These are phyloP conservation scores for Lepidotrigona ventralis DNA, from an alignment of 1,140 invertebrate species.

Conservation along the genomic window DNA sequence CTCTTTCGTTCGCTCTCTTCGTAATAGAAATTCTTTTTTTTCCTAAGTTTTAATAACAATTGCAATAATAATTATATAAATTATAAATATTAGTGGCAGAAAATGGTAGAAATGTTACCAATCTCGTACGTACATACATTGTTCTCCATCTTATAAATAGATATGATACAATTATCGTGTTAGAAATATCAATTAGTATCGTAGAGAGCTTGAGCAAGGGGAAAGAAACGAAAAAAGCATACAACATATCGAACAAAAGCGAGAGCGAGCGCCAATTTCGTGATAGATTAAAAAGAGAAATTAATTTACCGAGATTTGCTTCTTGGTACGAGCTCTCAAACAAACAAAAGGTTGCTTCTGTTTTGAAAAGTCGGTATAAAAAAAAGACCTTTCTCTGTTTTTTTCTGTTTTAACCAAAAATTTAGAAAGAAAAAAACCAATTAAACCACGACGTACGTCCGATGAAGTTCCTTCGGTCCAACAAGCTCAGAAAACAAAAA, in stretches of 20 bases:
- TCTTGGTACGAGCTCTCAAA: not conserved
- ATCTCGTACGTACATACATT: fast-evolving
- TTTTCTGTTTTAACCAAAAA: not conserved
- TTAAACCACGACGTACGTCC: not conserved
- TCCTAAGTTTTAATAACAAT: slow-evolving; percentile 58
- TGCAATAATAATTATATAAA: slow-evolving; percentile 74
- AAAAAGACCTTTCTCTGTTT: not conserved
- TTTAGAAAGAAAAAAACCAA: not conserved
- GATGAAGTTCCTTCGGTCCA: not conserved
- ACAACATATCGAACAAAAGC: not conserved
- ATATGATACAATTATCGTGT: fast-evolving
- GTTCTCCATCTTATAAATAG: not conserved
- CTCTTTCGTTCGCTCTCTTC: slow-evolving; percentile 23
- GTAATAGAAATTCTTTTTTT: slow-evolving; percentile 64
- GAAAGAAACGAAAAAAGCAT: not conserved
- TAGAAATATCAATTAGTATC: not conserved
- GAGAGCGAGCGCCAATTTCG: not conserved
- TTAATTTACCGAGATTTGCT: not conserved
- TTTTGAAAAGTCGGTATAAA: not conserved
- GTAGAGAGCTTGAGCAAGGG: not conserved
- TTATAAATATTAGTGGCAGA: too few species aligned
- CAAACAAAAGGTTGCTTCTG: not conserved
- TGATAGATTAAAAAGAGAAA: not conserved
- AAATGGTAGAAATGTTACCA: not conserved
- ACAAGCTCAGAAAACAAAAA: not conserved